Conservation (phyloP, 2,888 invertebrate genomes). For the Lasioglossum leucozonium region DNA sequence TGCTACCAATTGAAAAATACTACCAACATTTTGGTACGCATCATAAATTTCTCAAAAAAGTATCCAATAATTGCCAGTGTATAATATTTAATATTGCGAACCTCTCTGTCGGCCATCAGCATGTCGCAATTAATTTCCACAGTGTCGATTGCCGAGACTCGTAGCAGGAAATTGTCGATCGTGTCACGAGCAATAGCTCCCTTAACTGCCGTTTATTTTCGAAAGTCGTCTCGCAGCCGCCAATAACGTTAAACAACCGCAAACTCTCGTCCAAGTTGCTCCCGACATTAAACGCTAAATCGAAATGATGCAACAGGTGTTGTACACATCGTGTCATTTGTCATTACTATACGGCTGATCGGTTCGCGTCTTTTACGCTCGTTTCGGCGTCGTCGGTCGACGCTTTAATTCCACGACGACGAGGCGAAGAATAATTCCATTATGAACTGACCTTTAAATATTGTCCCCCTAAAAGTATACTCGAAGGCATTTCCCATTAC, state of each 20-base stretch:
- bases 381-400: background rate
- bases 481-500: background rate
- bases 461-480: background rate
- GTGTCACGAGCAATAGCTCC: background rate
- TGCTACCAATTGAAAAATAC: too few species aligned
- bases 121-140: background rate
- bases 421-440: constrained; percentile 14
- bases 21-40: too few species aligned
- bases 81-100: background rate
- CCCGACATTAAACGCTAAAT: constrained; percentile 30
- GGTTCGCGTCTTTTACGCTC: background rate
- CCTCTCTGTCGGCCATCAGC: background rate
- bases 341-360: constrained; percentile 11
- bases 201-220: background rate
- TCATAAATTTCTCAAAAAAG: too few species aligned
- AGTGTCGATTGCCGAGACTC: background rate
- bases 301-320: constrained; percentile 48
- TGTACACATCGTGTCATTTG: background rate
- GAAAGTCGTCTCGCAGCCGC: background rate
- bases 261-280: constrained; percentile 7
- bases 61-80: too few species aligned
- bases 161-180: background rate
- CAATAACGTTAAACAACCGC: constrained; percentile 4
- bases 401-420: background rate
- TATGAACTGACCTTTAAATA: constrained; percentile 28